phyloP scores from a whole-genome alignment of 2,113 vertebrate genomes.

The Oophaga pumilio region DNA sequence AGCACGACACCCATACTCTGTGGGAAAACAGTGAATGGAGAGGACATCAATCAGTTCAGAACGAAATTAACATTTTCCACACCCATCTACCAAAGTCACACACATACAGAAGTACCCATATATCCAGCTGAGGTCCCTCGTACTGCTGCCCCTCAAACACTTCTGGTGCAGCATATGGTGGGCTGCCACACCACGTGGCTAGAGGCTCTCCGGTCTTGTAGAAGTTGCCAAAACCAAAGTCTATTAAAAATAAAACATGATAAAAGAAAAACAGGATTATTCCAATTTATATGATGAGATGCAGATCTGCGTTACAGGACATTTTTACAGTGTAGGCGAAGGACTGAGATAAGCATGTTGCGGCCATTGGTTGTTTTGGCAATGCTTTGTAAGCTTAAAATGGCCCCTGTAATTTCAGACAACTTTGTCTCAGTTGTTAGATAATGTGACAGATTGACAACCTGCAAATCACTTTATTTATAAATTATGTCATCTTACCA shows the following conservation, averaged over 20 bases:
- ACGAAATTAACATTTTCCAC: no score
- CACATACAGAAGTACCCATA: constrained; percentile 81
- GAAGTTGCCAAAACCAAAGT: constrained; percentile 99
- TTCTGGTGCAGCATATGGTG: constrained; percentile 94
- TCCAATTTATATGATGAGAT: not conserved
- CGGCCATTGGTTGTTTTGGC: not conserved
- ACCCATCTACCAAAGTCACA: not conserved
- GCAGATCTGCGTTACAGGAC: no score
- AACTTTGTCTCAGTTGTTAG: no score
- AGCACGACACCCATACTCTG: constrained; percentile 98
- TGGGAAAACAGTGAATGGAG: constrained; percentile 51
- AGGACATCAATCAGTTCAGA: not conserved
- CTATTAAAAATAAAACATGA: constrained; percentile 68
- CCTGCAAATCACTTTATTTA: no score
- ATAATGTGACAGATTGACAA: no score
- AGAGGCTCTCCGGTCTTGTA: constrained; percentile 91
- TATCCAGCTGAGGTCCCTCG: constrained; percentile 97
- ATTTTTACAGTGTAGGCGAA: not conserved
- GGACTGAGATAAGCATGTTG: not conserved
- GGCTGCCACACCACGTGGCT: constrained; percentile 96
- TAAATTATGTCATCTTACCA: no score
- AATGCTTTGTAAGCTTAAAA: not conserved
- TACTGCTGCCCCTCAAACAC: constrained; percentile 98
- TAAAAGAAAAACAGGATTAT: constrained; percentile 45
- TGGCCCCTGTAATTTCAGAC: no score